phyloP scores from a whole-genome alignment of 2,888 invertebrate genomes.

The Molorchus minor region DNA sequence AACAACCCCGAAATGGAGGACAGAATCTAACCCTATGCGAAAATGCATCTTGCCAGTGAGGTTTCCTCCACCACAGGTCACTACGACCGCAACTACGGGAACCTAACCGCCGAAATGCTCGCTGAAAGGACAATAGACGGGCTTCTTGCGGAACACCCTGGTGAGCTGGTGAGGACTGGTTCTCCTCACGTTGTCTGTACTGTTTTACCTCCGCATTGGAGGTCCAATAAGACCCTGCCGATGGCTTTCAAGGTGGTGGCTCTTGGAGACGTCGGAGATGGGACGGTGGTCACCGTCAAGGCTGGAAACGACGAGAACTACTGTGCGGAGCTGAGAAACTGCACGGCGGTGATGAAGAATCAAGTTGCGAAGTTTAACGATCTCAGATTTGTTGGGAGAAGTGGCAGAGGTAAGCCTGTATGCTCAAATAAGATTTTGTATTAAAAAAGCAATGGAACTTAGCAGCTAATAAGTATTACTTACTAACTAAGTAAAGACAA shows the following conservation, averaged over 20 bases:
- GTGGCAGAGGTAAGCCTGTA: slow-evolving; percentile 98
- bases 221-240: slow-evolving; percentile 97
- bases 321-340: slow-evolving; percentile 94
- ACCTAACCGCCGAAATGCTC: slow-evolving; percentile 90
- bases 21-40: slow-evolving; percentile 42
- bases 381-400: slow-evolving; percentile 96
- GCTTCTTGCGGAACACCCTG: slow-evolving; percentile 89
- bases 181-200: slow-evolving; percentile 97
- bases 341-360: slow-evolving; percentile 96
- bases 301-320: slow-evolving; percentile 99
- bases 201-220: slow-evolving; percentile 94
- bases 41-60: slow-evolving; percentile 84
- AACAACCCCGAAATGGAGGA: too few species aligned
- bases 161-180: slow-evolving; percentile 90
- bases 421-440: too few species aligned
- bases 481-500: too few species aligned
- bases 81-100: slow-evolving; percentile 61
- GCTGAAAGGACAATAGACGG: slow-evolving; percentile 88
- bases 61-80: slow-evolving; percentile 74
- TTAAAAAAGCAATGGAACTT: too few species aligned
- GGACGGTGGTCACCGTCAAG: slow-evolving; percentile 92
- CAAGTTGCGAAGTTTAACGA: slow-evolving; percentile 99
- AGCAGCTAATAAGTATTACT: too few species aligned
- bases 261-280: slow-evolving; percentile 93
- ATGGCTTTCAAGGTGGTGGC: slow-evolving; percentile 97